phyloP scores from a whole-genome alignment of 2,113 vertebrate genomes.

The Amazona vittata region DNA sequence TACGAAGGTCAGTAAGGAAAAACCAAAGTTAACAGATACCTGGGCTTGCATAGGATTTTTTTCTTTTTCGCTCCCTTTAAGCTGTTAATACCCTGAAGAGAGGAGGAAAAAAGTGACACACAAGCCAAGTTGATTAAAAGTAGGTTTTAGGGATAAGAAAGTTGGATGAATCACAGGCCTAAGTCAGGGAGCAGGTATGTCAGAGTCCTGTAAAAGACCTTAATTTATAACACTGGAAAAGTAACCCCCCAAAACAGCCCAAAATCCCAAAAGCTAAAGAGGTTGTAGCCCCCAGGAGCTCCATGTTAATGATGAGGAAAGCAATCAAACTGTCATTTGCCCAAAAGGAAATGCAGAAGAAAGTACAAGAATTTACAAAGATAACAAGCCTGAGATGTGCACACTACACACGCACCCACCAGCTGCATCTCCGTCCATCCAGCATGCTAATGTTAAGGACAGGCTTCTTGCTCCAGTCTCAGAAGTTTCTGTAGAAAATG shows the following conservation, averaged over 20 bases:
- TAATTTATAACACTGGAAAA: neutral
- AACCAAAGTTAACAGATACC: neutral
- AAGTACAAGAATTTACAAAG: neutral
- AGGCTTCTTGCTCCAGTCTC: neutral
- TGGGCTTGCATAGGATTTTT: neutral
- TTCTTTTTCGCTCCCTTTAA: neutral
- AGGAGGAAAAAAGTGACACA: neutral
- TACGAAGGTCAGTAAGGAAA: neutral
- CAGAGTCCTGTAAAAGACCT: neutral
- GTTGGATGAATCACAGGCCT: neutral
- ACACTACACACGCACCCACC: rapidly evolving
- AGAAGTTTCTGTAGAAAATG: neutral
- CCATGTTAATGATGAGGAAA: neutral
- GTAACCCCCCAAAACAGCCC: neutral
- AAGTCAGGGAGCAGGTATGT: neutral
- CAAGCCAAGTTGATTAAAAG: neutral
- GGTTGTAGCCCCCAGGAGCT: neutral
- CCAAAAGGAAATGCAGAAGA: neutral
- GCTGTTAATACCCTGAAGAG: neutral
- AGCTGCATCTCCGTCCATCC: neutral
- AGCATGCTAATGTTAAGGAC: neutral
- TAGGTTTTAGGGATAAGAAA: neutral
- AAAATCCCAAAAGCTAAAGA: neutral
- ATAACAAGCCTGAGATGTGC: neutral
- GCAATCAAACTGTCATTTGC: neutral